phyloP scores from a whole-genome alignment of 1,140 invertebrate species.

The Cryptotermes secundus region DNA sequence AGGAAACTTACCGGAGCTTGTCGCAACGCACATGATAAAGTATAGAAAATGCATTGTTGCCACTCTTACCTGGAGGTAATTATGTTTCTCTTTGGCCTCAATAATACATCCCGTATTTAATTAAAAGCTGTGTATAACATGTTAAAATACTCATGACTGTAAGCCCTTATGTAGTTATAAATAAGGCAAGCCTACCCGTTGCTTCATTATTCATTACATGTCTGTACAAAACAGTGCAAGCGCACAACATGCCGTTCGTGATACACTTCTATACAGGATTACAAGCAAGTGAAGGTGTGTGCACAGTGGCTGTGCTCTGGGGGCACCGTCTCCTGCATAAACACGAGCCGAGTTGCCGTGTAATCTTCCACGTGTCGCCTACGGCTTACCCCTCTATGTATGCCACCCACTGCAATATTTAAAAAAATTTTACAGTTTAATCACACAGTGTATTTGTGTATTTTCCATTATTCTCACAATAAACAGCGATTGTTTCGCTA shows the following conservation, averaged over 20 bases:
- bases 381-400: background rate
- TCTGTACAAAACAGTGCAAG: background rate
- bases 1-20: no score
- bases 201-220: background rate
- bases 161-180: background rate
- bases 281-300: background rate
- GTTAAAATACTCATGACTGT: background rate
- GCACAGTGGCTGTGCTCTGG: background rate
- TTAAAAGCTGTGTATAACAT: no score
- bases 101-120: no score
- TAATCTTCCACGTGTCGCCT: background rate
- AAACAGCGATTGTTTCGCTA: no score
- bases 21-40: no score
- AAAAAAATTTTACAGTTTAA: no score
- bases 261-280: background rate
- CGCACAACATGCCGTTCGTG: background rate
- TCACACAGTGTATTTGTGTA: no score
- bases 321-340: background rate
- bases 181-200: background rate
- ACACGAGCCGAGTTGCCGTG: background rate
- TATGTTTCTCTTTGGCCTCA: no score
- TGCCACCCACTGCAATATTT: no score
- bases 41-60: no score
- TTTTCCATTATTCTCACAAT: no score
- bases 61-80: no score